Evolutionary conservation across 2,797 vertebrate species (phyloP).

Genomic region (Buceros bicornis): DNA sequence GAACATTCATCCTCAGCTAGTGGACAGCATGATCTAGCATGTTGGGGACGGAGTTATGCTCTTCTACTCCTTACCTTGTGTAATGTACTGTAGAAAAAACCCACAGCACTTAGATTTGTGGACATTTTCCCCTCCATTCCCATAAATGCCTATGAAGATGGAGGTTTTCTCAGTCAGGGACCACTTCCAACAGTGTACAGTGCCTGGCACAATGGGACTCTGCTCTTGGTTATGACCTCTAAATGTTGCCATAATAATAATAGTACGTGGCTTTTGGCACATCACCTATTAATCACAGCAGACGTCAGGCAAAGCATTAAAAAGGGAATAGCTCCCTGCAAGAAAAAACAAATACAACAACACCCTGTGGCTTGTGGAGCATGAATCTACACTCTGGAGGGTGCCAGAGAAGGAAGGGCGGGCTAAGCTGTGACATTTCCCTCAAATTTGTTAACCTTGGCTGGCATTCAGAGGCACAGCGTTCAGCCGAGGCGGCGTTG

Average conservation of each 20-base stretch:
- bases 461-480: slow-evolving; percentile 9
- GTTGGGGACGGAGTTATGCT: not conserved
- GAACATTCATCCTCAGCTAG: not conserved
- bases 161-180: slow-evolving; percentile 1
- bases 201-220: slow-evolving; percentile 10
- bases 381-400: slow-evolving; percentile 43
- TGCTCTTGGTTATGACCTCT: slow-evolving; percentile 52
- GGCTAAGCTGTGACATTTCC: slow-evolving; percentile 49
- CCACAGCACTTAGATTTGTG: not conserved
- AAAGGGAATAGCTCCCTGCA: slow-evolving; percentile 53
- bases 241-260: slow-evolving; percentile 59
- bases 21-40: not conserved
- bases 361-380: slow-evolving; percentile 51
- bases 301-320: slow-evolving; percentile 57
- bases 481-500: not conserved
- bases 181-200: not conserved
- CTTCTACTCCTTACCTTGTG: not conserved
- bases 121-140: rapidly evolving
- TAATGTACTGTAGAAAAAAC: not conserved
- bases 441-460: slow-evolving; percentile 69
- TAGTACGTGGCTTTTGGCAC: slow-evolving; percentile 63
- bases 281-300: slow-evolving; percentile 66
- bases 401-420: slow-evolving; percentile 55
- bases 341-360: slow-evolving; percentile 66
- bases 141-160: not conserved